phyloP scores from a whole-genome alignment of 1,140 invertebrate genomes.

The Brachystomella parvula region DNA sequence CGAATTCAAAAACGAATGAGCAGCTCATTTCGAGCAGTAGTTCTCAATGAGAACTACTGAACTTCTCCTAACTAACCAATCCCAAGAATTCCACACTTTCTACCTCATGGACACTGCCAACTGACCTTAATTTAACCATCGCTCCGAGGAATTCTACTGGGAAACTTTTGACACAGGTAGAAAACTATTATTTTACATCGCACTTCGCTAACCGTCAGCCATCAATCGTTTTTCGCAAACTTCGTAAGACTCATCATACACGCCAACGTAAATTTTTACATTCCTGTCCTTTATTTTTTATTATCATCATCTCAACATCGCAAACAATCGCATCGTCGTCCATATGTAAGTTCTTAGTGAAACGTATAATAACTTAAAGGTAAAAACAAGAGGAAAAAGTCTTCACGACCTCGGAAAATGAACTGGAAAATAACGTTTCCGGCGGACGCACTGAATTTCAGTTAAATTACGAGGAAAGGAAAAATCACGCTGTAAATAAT shows the following conservation, averaged over 20 bases:
- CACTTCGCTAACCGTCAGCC: too few relatives aligned
- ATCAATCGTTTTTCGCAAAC: too few relatives aligned
- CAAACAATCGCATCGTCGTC: neutral
- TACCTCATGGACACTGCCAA: neutral
- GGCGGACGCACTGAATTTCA: too few relatives aligned
- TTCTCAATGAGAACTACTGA: conserved; percentile 1
- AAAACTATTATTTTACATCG: neutral
- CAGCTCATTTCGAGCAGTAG: neutral
- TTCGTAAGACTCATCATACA: too few relatives aligned
- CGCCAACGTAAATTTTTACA: neutral
- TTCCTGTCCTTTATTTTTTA: neutral
- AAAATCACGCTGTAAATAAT: too few relatives aligned
- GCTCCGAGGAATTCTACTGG: neutral
- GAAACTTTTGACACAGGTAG: neutral
- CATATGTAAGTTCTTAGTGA: neutral
- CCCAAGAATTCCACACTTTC: conserved; percentile 9
- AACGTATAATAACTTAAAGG: neutral
- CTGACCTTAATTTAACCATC: neutral
- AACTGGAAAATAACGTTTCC: too few relatives aligned
- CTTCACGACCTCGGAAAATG: too few relatives aligned
- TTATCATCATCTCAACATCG: conserved; percentile 2
- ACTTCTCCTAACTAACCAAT: neutral
- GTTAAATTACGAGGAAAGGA: too few relatives aligned
- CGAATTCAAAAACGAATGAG: neutral
- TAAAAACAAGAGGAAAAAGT: too few relatives aligned